Evolutionary conservation across 2,113 vertebrate genomes (phyloP).

Genomic region (Spilogale gracilis): DNA sequence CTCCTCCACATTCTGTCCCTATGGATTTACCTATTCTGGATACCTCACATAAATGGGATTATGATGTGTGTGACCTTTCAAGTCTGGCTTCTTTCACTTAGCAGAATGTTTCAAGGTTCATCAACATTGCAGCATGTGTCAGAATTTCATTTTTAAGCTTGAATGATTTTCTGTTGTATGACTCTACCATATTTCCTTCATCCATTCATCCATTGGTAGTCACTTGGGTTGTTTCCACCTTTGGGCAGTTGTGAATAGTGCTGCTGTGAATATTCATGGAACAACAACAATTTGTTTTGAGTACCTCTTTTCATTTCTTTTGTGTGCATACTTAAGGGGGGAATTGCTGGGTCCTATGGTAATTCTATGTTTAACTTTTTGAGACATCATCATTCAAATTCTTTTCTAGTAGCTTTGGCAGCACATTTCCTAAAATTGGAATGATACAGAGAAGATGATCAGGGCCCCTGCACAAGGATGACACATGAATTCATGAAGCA

Average conservation of each 20-base stretch:
- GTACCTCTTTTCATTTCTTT: neutral
- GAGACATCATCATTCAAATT: neutral
- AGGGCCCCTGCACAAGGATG: neutral
- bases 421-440: neutral
- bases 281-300: neutral
- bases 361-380: neutral
- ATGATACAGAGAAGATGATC: neutral
- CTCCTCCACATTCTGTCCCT: neutral
- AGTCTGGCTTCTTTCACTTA: neutral
- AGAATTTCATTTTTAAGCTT: neutral
- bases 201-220: neutral
- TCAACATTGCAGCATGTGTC: neutral
- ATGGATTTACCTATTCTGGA: neutral
- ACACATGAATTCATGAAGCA: neutral
- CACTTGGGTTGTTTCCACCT: neutral
- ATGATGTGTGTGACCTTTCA: neutral
- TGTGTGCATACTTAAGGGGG: neutral
- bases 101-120: neutral
- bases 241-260: neutral
- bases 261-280: neutral
- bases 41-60: neutral
- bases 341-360: neutral
- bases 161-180: neutral
- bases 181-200: neutral
- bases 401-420: neutral